Evolutionary conservation across 2,113 vertebrate species (phyloP).

Genomic region (Laterallus jamaicensis): DNA sequence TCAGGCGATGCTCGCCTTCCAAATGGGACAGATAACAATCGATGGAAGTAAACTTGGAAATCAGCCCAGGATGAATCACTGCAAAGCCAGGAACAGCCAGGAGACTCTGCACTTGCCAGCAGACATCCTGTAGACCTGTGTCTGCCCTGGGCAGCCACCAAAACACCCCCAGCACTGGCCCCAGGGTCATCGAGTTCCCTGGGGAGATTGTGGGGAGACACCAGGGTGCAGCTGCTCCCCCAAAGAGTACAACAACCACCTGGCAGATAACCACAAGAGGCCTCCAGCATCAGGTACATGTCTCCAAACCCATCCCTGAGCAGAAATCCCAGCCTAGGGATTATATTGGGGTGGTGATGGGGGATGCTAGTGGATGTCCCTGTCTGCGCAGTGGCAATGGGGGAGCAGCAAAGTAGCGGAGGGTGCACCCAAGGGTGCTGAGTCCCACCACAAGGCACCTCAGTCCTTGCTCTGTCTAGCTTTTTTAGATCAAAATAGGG

Average conservation of each 20-base stretch:
- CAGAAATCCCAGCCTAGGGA: not conserved
- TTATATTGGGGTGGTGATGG: fast-evolving
- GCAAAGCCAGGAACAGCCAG: not conserved
- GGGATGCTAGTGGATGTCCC: not conserved
- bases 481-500: not conserved
- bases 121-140: fast-evolving
- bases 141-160: not conserved
- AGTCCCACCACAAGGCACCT: not conserved
- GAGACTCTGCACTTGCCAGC: not conserved
- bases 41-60: not conserved
- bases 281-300: too few relatives aligned
- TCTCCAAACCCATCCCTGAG: not conserved
- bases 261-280: fast-evolving
- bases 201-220: not conserved
- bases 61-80: not conserved
- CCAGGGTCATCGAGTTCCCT: fast-evolving
- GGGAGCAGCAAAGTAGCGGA: not conserved
- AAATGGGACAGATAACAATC: not conserved
- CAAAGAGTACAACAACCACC: not conserved
- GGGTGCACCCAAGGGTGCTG: not conserved
- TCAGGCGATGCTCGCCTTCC: fast-evolving
- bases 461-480: fast-evolving
- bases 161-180: not conserved
- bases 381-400: too few relatives aligned
- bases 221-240: fast-evolving